Percentiles rank a stretch among this genome's conserved stretches.
These are phyloP conservation scores for Zygogramma bicolorata DNA, from an alignment of 2,888 invertebrate genomes.

Conservation along the genomic window DNA sequence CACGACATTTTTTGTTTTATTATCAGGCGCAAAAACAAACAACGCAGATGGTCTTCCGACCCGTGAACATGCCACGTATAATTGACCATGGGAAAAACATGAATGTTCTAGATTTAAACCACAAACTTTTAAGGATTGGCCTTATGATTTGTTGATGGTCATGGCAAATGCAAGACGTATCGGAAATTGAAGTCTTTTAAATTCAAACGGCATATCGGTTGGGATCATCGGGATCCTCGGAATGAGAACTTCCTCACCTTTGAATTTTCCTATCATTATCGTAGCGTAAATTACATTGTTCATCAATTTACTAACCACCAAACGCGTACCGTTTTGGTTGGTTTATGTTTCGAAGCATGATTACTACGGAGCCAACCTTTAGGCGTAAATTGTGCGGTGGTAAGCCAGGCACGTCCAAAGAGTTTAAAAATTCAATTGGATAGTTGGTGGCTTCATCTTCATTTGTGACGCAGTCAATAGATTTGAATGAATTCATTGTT, in stretches of 20 bases:
- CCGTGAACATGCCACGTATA: constrained; percentile 56
- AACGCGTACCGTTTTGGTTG: constrained; percentile 19
- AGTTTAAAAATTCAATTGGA: constrained; percentile 41
- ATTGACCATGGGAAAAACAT: constrained; percentile 59
- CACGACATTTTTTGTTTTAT: no score
- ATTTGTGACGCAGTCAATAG: constrained; percentile 41
- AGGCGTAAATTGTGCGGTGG: constrained; percentile 40
- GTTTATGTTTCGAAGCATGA: constrained; percentile 32
- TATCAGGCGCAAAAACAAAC: no score
- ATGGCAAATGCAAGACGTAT: constrained; percentile 46
- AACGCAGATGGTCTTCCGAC: no score
- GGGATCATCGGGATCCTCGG: constrained; percentile 60
- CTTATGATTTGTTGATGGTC: constrained; percentile 57
- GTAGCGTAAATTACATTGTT: constrained; percentile 19
- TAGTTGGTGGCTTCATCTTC: constrained; percentile 41
- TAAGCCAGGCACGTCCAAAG: constrained; percentile 24
- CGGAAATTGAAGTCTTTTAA: constrained; percentile 30
- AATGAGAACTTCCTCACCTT: constrained; percentile 49
- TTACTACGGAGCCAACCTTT: constrained; percentile 30
- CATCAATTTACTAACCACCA: constrained; percentile 22
- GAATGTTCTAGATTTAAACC: constrained; percentile 56
- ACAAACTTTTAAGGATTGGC: constrained; percentile 48
- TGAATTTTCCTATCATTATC: constrained; percentile 29
- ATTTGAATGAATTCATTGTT: constrained; percentile 34
- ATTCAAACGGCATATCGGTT: constrained; percentile 45